Evolutionary conservation across 2,113 vertebrate genomes (phyloP).

Genomic region (Mus pahari): DNA sequence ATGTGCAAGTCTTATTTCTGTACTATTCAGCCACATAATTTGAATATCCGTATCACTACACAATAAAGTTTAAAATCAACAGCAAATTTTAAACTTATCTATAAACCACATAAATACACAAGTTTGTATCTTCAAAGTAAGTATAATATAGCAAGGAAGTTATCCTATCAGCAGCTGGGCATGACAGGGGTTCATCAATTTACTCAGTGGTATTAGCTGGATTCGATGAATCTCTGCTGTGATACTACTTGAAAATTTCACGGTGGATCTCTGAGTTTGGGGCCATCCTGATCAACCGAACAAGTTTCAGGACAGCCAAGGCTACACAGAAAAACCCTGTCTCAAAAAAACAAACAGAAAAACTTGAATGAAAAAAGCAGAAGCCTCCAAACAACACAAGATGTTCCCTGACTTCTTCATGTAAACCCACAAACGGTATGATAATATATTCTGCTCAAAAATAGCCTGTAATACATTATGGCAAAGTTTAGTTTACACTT

Average conservation of each 20-base stretch:
- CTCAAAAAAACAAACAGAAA: neutral
- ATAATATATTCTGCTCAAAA: conserved; percentile 54
- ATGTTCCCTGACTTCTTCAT: conserved; percentile 27
- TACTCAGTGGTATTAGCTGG: conserved; percentile 8
- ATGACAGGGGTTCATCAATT: neutral
- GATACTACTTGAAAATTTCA: conserved; percentile 19
- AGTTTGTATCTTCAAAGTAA: conserved; percentile 28
- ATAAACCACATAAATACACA: neutral
- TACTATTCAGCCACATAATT: conserved; percentile 20
- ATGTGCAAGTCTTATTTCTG: conserved; percentile 23
- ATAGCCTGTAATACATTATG: conserved; percentile 20
- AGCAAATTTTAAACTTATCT: neutral
- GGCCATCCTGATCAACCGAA: neutral
- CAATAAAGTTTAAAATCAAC: conserved; percentile 51
- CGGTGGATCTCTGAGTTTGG: neutral
- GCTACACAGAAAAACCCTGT: neutral
- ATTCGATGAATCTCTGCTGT: neutral
- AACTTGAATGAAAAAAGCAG: conserved; percentile 47
- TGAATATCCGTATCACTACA: neutral
- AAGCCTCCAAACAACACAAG: conserved; percentile 38
- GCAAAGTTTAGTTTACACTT: conserved; percentile 21
- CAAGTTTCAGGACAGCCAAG: neutral
- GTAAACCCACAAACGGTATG: neutral
- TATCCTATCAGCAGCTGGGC: conserved; percentile 17
- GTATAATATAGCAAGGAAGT: conserved; percentile 35